Conservation (phyloP, 2,888 invertebrate genomes). For the Machimus rusticus region DNA sequence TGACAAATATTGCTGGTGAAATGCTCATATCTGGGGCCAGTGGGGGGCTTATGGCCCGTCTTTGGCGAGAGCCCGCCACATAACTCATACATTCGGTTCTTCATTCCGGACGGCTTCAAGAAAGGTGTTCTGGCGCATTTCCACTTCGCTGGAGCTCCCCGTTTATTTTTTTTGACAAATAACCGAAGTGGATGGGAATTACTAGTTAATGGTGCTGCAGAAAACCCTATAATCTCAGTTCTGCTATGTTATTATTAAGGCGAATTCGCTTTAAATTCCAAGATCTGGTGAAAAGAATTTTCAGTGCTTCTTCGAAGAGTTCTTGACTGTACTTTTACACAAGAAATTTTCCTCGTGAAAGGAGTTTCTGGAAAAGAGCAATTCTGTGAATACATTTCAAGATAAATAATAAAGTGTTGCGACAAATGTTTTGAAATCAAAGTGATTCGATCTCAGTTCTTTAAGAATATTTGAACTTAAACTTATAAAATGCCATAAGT, state of each 20-base stretch:
- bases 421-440: not conserved
- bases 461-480: too few species aligned
- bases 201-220: not conserved
- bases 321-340: not conserved
- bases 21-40: not conserved
- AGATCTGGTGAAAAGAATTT: not conserved
- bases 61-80: not conserved
- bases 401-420: not conserved
- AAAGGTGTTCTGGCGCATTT: not conserved
- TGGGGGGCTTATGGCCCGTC: not conserved
- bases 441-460: not conserved
- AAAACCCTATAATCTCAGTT: not conserved
- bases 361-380: not conserved
- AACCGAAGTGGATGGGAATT: not conserved
- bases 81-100: not conserved
- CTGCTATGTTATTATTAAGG: not conserved
- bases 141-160: not conserved
- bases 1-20: slow-evolving; percentile 15
- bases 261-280: not conserved
- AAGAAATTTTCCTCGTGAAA: not conserved
- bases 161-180: not conserved
- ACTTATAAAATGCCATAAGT: too few species aligned
- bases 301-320: not conserved
- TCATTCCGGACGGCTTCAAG: not conserved
- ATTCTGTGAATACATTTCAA: not conserved